phyloP scores from a whole-genome alignment of 2,113 vertebrate genomes.

The Pollimyrus isidori region DNA sequence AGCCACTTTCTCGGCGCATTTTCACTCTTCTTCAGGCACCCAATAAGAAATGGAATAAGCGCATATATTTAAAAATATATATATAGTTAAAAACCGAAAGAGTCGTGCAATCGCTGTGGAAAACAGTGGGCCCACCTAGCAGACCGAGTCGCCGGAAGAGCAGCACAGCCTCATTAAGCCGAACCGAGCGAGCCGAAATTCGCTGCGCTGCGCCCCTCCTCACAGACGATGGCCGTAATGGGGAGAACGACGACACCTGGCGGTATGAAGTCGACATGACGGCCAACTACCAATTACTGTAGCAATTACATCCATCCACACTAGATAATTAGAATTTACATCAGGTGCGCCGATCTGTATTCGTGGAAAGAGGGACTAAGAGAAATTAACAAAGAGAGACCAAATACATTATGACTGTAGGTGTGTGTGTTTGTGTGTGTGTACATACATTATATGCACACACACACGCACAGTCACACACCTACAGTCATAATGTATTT shows the following conservation, averaged over 20 bases:
- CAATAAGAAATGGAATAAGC: not conserved
- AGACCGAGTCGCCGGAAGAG: constrained; percentile 15
- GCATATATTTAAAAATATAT: not conserved
- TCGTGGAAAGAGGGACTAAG: not conserved
- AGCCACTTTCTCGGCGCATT: not conserved
- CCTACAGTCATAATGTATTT: too few relatives aligned
- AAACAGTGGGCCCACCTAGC: not conserved
- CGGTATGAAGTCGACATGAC: constrained; percentile 2
- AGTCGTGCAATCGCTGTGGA: not conserved
- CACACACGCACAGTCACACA: too few relatives aligned
- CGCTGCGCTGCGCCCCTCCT: constrained; percentile 3
- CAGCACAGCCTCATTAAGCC: constrained; percentile 23
- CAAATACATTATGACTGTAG: too few relatives aligned
- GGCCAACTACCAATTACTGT: not conserved
- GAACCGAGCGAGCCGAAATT: not conserved
- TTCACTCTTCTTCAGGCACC: not conserved
- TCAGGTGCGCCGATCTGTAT: not conserved
- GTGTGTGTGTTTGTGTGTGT: too few relatives aligned
- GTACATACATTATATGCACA: too few relatives aligned
- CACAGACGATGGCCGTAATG: not conserved
- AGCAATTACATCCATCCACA: not conserved
- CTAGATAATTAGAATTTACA: not conserved
- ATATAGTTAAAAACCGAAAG: not conserved
- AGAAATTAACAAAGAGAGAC: too few relatives aligned
- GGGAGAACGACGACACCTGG: constrained; percentile 14